Conservation (phyloP, 2,797 vertebrate species). For the Hozukius guyotensis region DNA sequence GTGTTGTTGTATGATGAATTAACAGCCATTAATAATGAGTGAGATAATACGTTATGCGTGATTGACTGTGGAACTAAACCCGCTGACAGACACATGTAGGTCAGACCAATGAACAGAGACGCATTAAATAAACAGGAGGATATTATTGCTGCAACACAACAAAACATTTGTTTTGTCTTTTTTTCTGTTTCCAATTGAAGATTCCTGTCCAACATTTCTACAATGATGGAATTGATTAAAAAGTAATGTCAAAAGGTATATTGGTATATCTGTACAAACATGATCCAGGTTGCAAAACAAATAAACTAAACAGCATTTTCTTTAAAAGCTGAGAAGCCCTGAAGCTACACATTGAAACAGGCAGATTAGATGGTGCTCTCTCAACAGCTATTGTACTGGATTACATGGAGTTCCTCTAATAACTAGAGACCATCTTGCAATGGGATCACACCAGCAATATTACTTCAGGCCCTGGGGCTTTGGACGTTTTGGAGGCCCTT, state of each 20-base stretch:
- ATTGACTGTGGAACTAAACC: conserved; percentile 19
- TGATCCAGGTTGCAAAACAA: neutral
- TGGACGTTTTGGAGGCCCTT: no score
- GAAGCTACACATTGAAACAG: no score
- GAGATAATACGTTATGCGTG: conserved; percentile 17
- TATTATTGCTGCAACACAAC: neutral
- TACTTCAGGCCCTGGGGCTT: no score
- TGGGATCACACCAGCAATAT: no score
- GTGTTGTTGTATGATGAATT: conserved; percentile 23
- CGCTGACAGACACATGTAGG: conserved; percentile 14
- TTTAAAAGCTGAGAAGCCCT: no score
- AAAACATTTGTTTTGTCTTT: neutral
- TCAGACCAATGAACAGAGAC: neutral
- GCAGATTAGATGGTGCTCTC: no score
- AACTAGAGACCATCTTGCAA: no score
- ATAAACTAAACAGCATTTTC: no score
- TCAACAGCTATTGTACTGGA: no score
- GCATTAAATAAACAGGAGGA: neutral
- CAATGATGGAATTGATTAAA: neutral
- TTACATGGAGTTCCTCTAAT: no score
- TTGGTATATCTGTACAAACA: neutral
- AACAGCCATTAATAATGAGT: conserved; percentile 55
- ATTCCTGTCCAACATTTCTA: neutral
- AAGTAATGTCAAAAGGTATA: neutral
- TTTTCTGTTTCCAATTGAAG: neutral